Evolutionary conservation across 2,888 invertebrate genomes (phyloP).

Genomic region (Camptogramma bilineatum): DNA sequence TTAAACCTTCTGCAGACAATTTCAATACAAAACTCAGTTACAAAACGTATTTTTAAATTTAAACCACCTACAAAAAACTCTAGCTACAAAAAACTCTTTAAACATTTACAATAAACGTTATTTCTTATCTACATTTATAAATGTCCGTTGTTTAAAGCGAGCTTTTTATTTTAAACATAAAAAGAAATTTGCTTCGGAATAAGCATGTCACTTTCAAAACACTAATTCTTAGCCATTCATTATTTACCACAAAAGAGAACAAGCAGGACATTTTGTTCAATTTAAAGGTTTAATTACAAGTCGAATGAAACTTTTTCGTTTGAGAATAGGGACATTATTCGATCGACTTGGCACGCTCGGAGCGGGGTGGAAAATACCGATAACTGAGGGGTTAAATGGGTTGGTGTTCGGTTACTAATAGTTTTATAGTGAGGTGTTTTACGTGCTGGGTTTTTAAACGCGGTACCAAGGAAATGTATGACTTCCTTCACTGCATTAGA

Average conservation of each 20-base stretch:
- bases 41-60: too few relatives aligned
- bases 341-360: conserved; percentile 58
- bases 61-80: not conserved
- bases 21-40: too few relatives aligned
- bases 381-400: conserved; percentile 54
- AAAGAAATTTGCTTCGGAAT: not conserved
- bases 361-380: conserved; percentile 57
- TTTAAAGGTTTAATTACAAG: conserved; percentile 26
- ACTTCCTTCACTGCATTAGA: not conserved
- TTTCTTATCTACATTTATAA: not conserved
- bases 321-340: conserved; percentile 54
- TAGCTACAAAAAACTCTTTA: not conserved
- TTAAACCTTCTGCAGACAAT: too few relatives aligned
- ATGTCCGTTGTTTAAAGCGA: not conserved
- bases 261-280: conserved; percentile 15
- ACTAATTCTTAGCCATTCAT: conserved; percentile 4
- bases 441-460: conserved; percentile 29
- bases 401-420: conserved; percentile 37
- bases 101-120: not conserved
- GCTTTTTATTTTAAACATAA: not conserved
- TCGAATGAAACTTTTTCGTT: conserved; percentile 31
- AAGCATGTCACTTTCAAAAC: not conserved
- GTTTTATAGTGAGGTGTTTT: conserved; percentile 40
- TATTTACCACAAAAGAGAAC: conserved; percentile 15
- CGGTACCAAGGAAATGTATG: not conserved